Evolutionary conservation across 2,113 vertebrate genomes (phyloP).

Genomic region (Paralichthys olivaceus): DNA sequence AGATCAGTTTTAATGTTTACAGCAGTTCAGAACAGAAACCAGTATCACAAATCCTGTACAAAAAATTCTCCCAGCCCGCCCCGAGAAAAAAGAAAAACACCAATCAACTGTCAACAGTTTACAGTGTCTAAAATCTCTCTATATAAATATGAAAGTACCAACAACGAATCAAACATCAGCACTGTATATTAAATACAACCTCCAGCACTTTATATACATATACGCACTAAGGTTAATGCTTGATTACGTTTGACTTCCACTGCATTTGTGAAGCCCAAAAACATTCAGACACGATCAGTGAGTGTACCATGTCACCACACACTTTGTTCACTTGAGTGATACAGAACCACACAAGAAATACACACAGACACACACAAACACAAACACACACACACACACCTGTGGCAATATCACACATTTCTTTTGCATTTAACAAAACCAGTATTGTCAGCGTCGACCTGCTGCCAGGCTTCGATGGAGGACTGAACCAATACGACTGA

Average conservation of each 20-base stretch:
- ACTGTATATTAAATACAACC: conserved; percentile 69
- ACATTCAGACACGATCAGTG: conserved; percentile 24
- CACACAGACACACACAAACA: not conserved
- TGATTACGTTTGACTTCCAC: not conserved
- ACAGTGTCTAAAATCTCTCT: conserved; percentile 19
- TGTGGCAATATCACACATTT: no score
- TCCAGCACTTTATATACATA: conserved; percentile 47
- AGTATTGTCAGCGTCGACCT: no score
- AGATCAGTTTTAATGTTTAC: conserved; percentile 62
- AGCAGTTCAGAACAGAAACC: conserved; percentile 45
- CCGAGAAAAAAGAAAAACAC: conserved; percentile 30
- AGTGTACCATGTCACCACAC: not conserved
- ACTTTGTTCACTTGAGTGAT: not conserved
- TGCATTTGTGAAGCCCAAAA: conserved; percentile 7
- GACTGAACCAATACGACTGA: no score
- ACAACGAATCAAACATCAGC: conserved; percentile 45
- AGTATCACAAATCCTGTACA: conserved; percentile 68
- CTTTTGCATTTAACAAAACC: no score
- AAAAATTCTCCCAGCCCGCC: conserved; percentile 50
- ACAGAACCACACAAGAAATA: not conserved
- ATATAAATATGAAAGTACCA: conserved; percentile 37
- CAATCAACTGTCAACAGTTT: conserved; percentile 29
- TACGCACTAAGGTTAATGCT: conserved; percentile 22
- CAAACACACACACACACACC: no score
- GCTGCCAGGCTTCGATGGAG: no score